Evolutionary conservation across 2,113 vertebrate genomes (phyloP).

Genomic region (Canis aureus): DNA sequence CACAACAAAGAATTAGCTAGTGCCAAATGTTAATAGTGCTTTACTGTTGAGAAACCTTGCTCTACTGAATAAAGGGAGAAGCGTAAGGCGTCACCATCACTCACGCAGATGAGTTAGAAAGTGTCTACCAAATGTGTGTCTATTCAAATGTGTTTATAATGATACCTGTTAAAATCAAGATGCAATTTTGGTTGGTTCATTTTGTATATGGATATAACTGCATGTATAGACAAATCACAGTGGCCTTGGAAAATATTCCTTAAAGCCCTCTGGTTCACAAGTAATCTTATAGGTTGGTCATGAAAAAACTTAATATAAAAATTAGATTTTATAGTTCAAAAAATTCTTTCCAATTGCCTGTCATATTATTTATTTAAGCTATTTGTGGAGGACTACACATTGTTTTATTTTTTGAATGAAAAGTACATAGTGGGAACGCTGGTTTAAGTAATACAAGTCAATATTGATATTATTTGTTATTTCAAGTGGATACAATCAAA

Average conservation of each 20-base stretch:
- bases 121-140: neutral
- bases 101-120: neutral
- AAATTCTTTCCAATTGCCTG: neutral
- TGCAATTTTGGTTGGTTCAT: neutral
- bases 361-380: slow-evolving; percentile 49
- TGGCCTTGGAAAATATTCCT: neutral
- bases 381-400: neutral
- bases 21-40: neutral
- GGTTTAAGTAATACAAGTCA: neutral
- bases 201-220: neutral
- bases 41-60: neutral
- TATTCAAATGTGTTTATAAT: neutral
- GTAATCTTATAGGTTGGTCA: neutral
- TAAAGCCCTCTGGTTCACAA: neutral
- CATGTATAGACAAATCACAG: neutral
- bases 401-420: neutral
- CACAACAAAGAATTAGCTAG: neutral
- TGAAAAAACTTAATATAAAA: slow-evolving; percentile 31
- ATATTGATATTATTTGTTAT: slow-evolving; percentile 79
- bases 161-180: neutral
- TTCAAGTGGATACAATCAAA: slow-evolving; percentile 81
- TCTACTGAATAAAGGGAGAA: neutral
- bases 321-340: neutral
- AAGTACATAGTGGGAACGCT: slow-evolving; percentile 33
- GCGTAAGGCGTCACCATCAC: neutral